A percentile compares a stretch with the other conserved stretches of the same genome.
Evolutionary conservation across 1,140 invertebrate species (phyloP).

Genomic region (Tetramorium parvispinum): DNA sequence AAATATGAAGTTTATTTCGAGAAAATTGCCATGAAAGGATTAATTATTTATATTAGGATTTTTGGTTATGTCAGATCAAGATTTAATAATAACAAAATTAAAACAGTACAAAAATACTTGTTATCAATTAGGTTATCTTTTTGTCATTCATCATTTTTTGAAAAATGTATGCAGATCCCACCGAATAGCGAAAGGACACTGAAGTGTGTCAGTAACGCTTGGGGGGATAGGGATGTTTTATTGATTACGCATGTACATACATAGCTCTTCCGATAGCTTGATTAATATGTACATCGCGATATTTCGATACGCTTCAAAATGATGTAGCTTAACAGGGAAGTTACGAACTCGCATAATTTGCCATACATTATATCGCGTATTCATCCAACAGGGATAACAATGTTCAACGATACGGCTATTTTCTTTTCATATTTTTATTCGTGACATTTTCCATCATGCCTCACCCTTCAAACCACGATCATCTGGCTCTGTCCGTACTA

Average conservation of each 20-base stretch:
- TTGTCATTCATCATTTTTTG: not conserved
- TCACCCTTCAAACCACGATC: not conserved
- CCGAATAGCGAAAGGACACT: not conserved
- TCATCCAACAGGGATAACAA: not conserved
- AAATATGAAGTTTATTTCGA: not conserved
- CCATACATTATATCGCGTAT: not conserved
- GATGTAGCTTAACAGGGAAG: not conserved
- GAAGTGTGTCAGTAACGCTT: not conserved
- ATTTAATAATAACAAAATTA: not conserved
- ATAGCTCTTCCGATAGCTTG: not conserved
- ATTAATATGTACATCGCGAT: not conserved
- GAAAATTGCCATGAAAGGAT: not conserved
- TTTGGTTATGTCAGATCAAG: not conserved
- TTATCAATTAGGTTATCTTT: not conserved
- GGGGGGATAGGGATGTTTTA: not conserved
- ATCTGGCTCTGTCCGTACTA: not conserved
- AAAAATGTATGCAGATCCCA: not conserved
- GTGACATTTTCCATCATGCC: not conserved
- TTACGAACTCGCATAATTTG: not conserved
- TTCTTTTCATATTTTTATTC: not conserved
- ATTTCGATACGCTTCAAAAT: not conserved
- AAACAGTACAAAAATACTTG: not conserved
- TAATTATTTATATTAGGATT: not conserved
- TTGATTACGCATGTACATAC: not conserved
- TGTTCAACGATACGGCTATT: not conserved